phyloP scores from a whole-genome alignment of 2,888 invertebrate genomes.

The Notocelia uddmanniana region DNA sequence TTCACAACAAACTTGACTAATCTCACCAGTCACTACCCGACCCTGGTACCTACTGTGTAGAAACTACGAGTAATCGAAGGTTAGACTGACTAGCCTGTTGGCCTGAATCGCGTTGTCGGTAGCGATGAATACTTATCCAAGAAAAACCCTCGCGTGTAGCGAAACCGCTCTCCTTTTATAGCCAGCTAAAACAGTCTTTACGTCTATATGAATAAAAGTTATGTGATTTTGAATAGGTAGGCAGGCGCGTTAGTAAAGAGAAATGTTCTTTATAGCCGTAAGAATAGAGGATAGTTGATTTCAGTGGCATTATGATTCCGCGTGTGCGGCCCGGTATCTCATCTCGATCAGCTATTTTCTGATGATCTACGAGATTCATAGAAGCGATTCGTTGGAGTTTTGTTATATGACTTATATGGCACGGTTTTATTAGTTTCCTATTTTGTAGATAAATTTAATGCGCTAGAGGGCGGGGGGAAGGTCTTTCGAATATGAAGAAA shows the following conservation, averaged over 20 bases:
- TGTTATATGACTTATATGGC: not conserved
- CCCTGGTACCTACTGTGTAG: not conserved
- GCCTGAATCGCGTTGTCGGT: not conserved
- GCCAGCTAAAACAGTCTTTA: constrained; percentile 37
- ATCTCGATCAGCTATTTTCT: constrained; percentile 47
- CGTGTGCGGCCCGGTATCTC: constrained; percentile 31
- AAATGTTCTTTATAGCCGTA: constrained; percentile 34
- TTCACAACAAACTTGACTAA: not conserved
- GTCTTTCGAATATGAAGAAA: not conserved
- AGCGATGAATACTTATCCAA: not conserved
- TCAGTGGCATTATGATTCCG: constrained; percentile 34
- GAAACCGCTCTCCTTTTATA: constrained; percentile 24
- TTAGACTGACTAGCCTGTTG: not conserved
- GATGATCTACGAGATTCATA: constrained; percentile 45
- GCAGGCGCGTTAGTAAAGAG: constrained; percentile 6
- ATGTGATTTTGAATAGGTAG: constrained; percentile 27
- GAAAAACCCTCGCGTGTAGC: constrained; percentile 30
- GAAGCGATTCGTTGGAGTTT: constrained; percentile 21
- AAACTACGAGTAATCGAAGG: not conserved
- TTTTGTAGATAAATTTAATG: not conserved
- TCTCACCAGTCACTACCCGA: too few species aligned
- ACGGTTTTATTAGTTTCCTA: constrained; percentile 15
- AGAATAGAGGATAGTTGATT: constrained; percentile 31
- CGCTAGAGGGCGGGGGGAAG: not conserved
- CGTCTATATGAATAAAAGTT: constrained; percentile 24